Conservation (phyloP, 2,113 vertebrate genomes). For the Grammomys dolichurus region DNA sequence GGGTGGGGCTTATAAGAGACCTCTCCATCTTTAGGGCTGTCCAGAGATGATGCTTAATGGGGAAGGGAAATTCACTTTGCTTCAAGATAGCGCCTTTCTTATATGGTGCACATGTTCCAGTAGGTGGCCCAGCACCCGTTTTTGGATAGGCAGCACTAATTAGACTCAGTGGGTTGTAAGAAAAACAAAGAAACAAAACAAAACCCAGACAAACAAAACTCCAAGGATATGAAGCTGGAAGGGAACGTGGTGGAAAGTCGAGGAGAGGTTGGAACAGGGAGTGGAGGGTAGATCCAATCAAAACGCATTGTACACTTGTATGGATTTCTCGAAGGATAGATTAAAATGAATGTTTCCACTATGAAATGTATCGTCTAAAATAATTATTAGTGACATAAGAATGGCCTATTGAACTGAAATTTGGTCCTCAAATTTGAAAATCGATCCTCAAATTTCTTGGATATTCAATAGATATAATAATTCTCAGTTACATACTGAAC, state of each 20-base stretch:
- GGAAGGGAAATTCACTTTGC: background rate
- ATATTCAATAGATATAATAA: background rate
- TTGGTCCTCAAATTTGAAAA: background rate
- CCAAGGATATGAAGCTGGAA: background rate
- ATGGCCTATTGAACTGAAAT: slow-evolving; percentile 45
- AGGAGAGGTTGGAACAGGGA: background rate
- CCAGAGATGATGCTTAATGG: background rate
- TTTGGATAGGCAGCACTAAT: background rate
- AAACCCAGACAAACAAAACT: background rate
- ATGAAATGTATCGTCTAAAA: background rate
- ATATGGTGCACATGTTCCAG: background rate
- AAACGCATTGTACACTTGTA: background rate
- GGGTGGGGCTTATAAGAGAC: background rate
- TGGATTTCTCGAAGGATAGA: background rate
- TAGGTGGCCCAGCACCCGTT: no score
- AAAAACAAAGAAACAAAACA: background rate
- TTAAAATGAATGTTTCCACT: background rate
- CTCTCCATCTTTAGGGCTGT: no score
- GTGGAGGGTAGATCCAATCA: background rate
- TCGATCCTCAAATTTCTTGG: background rate
- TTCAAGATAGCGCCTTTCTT: background rate
- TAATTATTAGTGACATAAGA: background rate
- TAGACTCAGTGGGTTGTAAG: background rate
- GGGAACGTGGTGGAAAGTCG: background rate
- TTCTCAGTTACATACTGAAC: background rate